Base-by-base conservation (phyloP, 2,888 invertebrate species). In the Tipula vernalis region DNA sequence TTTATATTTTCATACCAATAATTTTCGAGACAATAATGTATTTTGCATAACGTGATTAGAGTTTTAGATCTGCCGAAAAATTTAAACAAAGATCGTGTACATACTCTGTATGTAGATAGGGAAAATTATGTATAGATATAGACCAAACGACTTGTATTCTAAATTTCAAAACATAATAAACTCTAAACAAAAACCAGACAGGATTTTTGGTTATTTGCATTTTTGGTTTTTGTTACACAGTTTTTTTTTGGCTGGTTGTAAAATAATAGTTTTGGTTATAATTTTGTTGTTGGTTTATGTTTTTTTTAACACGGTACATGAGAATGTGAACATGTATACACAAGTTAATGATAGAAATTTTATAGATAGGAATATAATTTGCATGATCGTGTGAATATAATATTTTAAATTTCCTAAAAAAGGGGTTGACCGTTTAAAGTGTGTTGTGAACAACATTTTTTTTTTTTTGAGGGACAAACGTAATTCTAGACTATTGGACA, bases 121-220 rank as follows among this genome's bases (percentile, higher is more conserved):
- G 57, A 57, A 18, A 57, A 57, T 28, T 1, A 28, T 28, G 28
- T 28, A 28, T 28, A 28, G 28, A 28, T 57, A 10, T 57, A 10
- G 57, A 57, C 57, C 57, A 57, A n/a, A 57, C 57, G 5, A 57
- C 57, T 57, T 18, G 6, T 51, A 51, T 15, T 51, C 51, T 51
- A 51, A 51, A 51, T 15, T 51, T 4, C 15, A 51, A 51, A 51
- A n/a, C n/a, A n/a, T n/a, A n/a, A n/a, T n/a, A n/a, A 51, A 71
- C 28, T 71, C 71, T 71, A 71, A 71, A 71, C 71, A 71, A 71
- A 71, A 71, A 71, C 84, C 39, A 84, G 84, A 84, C 84, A 84
- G 84, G 84, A 84, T 84, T 84, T 84, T 84, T 84, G 84, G 84
- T 84, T 84, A 41, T 84, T 84, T 84, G 84, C 39, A 36, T 84